Conservation (phyloP, 2,797 vertebrate species). For the Carapus acus region DNA sequence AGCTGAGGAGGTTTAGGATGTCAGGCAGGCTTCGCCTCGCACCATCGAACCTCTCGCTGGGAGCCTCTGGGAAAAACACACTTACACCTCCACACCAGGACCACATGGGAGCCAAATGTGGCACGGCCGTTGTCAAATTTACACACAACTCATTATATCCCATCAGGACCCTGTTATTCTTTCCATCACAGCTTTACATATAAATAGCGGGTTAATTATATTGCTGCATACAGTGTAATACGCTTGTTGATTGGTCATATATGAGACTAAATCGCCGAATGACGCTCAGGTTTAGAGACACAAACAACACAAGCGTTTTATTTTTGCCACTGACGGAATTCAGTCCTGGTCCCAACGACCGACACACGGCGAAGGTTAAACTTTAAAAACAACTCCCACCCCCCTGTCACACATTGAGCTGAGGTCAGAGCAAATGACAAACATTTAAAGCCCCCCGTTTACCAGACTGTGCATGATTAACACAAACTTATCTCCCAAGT, state of each 20-base stretch:
- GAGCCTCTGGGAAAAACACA: constrained; percentile 5
- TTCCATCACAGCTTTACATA: background rate
- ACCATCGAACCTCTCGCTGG: background rate
- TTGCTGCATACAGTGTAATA: background rate
- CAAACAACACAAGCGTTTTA: background rate
- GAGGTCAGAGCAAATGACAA: rapidly evolving
- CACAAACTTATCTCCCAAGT: constrained; percentile 53
- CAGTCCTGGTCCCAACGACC: constrained; percentile 1
- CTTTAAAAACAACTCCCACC: background rate
- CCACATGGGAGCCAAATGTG: background rate
- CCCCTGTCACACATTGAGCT: background rate
- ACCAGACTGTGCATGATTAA: background rate
- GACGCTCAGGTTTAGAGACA: no score
- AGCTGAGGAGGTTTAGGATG: constrained; percentile 36
- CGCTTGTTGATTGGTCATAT: background rate
- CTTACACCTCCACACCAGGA: background rate
- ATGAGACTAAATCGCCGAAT: background rate
- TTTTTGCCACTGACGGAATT: background rate
- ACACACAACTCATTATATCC: background rate
- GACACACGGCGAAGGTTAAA: constrained; percentile 6
- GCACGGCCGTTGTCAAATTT: background rate
- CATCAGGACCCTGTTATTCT: background rate
- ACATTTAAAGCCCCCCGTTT: background rate
- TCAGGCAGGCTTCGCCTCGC: constrained; percentile 21
- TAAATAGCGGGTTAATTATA: background rate